phyloP scores from a whole-genome alignment of 2,888 invertebrate species.

The Tetragnatha montana region DNA sequence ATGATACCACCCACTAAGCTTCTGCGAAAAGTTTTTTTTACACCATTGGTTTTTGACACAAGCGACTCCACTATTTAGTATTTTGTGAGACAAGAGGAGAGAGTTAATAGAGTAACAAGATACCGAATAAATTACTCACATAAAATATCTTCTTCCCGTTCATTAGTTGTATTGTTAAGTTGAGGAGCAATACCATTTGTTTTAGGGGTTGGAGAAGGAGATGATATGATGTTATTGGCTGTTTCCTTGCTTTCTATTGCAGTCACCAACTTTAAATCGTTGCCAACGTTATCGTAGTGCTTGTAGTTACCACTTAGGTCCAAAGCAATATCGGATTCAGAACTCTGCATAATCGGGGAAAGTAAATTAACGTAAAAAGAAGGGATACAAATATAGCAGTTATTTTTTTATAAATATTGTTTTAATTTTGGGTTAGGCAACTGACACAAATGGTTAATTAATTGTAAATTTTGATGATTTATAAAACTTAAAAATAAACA shows the following conservation, averaged over 20 bases:
- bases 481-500: too few relatives aligned
- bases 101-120: too few relatives aligned
- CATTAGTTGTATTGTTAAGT: constrained; percentile 32
- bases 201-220: constrained; percentile 44
- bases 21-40: too few relatives aligned
- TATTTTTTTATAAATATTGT: too few relatives aligned
- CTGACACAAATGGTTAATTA: too few relatives aligned
- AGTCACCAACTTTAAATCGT: constrained; percentile 76
- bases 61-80: too few relatives aligned
- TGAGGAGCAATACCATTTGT: constrained; percentile 17
- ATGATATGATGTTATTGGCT: constrained; percentile 53
- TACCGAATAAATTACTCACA: constrained; percentile 36
- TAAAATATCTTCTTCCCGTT: constrained; percentile 64
- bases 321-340: constrained; percentile 81
- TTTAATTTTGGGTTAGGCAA: too few relatives aligned
- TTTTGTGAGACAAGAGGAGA: too few relatives aligned
- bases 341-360: constrained; percentile 78
- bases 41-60: too few relatives aligned
- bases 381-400: too few relatives aligned
- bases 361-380: not conserved
- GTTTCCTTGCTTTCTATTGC: constrained; percentile 48
- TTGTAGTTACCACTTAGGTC: constrained; percentile 82
- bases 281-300: constrained; percentile 82
- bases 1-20: too few relatives aligned
- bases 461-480: too few relatives aligned